Evolutionary conservation across 2,797 vertebrate species (phyloP).

Genomic region (Macropus fuliginosus): DNA sequence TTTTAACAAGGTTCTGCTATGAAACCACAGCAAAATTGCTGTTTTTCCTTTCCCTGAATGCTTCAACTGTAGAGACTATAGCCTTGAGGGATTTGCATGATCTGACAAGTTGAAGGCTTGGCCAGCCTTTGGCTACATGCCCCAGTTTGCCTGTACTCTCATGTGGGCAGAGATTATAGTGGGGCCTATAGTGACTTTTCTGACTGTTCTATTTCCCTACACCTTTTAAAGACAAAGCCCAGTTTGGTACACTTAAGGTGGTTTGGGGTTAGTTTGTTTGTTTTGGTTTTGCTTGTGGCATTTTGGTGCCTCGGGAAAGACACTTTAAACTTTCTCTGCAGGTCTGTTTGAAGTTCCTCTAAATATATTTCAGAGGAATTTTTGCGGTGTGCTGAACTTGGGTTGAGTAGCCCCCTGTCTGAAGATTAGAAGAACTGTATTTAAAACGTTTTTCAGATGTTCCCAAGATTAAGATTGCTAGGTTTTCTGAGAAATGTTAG

Average conservation of each 20-base stretch:
- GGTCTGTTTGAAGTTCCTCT: background rate
- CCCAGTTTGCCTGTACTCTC: background rate
- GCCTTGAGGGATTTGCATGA: background rate
- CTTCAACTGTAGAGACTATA: background rate
- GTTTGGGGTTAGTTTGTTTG: background rate
- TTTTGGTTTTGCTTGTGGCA: background rate
- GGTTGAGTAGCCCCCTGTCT: background rate
- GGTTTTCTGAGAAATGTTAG: constrained; percentile 30
- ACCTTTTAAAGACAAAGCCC: background rate
- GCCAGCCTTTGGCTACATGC: background rate
- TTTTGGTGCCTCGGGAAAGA: background rate
- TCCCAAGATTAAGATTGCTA: background rate
- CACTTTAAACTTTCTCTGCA: background rate
- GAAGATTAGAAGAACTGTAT: background rate
- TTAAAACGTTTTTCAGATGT: background rate
- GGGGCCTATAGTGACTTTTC: background rate
- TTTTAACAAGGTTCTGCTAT: background rate
- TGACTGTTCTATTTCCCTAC: background rate
- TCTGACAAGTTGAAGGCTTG: constrained; percentile 28
- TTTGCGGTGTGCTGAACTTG: background rate
- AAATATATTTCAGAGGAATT: background rate
- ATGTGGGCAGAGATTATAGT: background rate
- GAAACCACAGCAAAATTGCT: background rate
- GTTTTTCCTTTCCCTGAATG: background rate
- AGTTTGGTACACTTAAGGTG: background rate